Conservation (phyloP, 2,113 vertebrate species). For the Zapus hudsonius region DNA sequence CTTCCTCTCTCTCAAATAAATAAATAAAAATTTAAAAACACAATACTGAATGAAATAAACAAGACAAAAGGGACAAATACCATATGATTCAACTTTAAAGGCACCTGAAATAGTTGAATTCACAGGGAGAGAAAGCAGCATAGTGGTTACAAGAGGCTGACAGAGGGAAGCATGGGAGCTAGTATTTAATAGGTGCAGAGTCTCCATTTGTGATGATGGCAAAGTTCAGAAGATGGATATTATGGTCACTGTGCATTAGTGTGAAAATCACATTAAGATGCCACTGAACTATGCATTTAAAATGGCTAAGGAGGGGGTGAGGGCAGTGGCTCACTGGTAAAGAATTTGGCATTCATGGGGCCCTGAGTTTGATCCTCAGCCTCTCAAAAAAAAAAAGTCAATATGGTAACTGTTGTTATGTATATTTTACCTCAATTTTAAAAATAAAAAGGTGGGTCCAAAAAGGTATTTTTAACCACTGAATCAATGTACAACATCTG, state of each 20-base stretch:
- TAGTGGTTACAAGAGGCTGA: not conserved
- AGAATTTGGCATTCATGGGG: not conserved
- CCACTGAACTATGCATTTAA: not conserved
- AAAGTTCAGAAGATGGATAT: not conserved
- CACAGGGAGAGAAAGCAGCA: not conserved
- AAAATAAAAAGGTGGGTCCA: not conserved
- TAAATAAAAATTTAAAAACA: too few relatives aligned
- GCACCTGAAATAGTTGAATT: not conserved
- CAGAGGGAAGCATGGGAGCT: not conserved
- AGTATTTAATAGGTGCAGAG: not conserved
- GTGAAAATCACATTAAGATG: not conserved
- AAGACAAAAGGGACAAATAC: not conserved
- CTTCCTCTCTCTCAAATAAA: too few relatives aligned
- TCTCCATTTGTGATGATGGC: not conserved
- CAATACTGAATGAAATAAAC: slow-evolving; percentile 3
- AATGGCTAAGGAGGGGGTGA: not conserved
- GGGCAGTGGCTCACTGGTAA: not conserved
- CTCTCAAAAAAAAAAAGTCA: not conserved
- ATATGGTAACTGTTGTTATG: not conserved
- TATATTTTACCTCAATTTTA: slow-evolving; percentile 11
- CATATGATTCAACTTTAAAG: not conserved
- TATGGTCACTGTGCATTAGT: not conserved
- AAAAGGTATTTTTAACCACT: slow-evolving; percentile 18
- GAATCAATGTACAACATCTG: not conserved
- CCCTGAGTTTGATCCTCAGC: not conserved